Conservation (phyloP, 2,888 invertebrate species). For the Tetragnatha montana region DNA sequence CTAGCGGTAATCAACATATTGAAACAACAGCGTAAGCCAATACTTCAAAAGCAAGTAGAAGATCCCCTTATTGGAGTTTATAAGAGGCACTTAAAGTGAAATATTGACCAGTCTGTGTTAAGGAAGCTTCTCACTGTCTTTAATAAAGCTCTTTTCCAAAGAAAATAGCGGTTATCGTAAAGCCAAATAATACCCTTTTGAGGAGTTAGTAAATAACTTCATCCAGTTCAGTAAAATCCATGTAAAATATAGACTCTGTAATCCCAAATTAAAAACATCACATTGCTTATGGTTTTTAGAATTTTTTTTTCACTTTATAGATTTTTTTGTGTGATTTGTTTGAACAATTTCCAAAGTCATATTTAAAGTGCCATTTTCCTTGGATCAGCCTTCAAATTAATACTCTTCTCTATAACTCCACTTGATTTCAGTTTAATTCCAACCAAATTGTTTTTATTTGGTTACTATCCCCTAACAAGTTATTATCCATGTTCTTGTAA, state of each 20-base stretch:
- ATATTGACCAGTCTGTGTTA: not conserved
- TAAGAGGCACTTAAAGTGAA: not conserved
- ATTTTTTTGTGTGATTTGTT: no score
- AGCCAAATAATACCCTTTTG: not conserved
- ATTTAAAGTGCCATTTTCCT: no score
- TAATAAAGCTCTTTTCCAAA: not conserved
- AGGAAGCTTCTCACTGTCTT: not conserved
- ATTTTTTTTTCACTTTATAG: no score
- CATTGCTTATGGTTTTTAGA: no score
- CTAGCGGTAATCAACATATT: not conserved
- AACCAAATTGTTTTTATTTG: no score
- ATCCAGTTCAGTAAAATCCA: not conserved
- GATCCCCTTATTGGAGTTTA: not conserved
- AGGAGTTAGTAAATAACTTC: not conserved
- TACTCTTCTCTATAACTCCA: no score
- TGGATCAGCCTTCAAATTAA: no score
- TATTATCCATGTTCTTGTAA: no score
- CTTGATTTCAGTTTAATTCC: no score
- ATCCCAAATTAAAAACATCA: not conserved
- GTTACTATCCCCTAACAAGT: no score
- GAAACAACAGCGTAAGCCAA: not conserved
- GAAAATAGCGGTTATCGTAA: not conserved
- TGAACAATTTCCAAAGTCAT: no score
- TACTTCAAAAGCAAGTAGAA: not conserved
- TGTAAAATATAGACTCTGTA: not conserved